Percentiles rank a stretch among this genome's conserved stretches.
These are phyloP conservation scores for Stenodema calcarata DNA, from an alignment of 2,888 invertebrate species.

Conservation along the genomic window DNA sequence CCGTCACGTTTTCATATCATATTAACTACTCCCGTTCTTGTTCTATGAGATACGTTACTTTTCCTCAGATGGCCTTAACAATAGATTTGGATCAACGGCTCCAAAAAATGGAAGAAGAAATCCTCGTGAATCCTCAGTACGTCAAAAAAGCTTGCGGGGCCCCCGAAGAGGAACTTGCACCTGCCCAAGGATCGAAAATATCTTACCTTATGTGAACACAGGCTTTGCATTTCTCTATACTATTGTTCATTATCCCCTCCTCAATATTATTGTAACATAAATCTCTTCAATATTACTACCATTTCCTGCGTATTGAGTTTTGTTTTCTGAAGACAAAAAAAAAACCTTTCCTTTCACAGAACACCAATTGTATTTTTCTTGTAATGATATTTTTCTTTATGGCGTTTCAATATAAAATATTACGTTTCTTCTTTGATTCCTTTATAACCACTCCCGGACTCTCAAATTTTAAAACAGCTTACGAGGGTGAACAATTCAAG, in stretches of 20 bases:
- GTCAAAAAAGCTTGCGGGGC: conserved; percentile 67
- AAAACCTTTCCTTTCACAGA: neutral
- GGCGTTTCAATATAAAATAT: neutral
- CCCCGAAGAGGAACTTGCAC: conserved; percentile 56
- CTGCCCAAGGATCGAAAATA: conserved; percentile 56
- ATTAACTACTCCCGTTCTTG: too few relatives aligned
- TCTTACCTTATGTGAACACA: conserved; percentile 51
- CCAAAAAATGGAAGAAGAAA: conserved; percentile 92
- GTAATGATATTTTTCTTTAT: neutral
- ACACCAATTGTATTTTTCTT: neutral
- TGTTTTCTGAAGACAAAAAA: too few relatives aligned
- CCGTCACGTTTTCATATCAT: too few relatives aligned
- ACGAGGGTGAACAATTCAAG: too few relatives aligned
- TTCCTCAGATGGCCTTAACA: conserved; percentile 76
- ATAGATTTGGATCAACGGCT: conserved; percentile 89
- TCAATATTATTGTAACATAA: neutral
- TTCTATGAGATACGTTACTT: too few relatives aligned
- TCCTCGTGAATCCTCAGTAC: conserved; percentile 86
- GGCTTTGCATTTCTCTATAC: neutral
- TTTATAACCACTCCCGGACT: neutral
- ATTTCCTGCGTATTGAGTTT: neutral
- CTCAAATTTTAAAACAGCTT: neutral
- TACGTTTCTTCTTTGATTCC: neutral
- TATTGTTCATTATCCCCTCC: neutral
- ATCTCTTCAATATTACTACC: neutral